Percentiles rank a stretch among this genome's conserved stretches.
Conservation (phyloP, 2,888 invertebrate genomes). For the Pyrrhia umbra region DNA sequence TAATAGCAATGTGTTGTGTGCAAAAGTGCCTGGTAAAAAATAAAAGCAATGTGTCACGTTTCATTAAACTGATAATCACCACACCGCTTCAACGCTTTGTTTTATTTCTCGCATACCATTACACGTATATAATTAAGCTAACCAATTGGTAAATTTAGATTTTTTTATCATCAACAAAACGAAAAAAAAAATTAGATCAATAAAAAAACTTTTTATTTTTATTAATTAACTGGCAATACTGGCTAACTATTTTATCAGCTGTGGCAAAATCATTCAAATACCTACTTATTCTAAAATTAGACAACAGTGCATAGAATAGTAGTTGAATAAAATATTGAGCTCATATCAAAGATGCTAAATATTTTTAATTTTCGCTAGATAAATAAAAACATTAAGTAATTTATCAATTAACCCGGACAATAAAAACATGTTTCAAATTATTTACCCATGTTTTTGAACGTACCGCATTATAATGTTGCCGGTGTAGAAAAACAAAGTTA, state of each 20-base stretch:
- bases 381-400: no score
- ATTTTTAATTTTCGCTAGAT: no score
- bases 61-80: conserved; percentile 38
- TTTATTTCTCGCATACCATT: conserved; percentile 45
- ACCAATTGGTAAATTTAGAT: not conserved
- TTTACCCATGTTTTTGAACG: conserved; percentile 37
- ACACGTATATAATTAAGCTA: not conserved
- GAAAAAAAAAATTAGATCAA: not conserved
- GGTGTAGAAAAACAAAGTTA: conserved; percentile 8
- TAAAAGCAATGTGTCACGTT: conserved; percentile 45
- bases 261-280: conserved; percentile 32
- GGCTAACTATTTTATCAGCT: conserved; percentile 9
- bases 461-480: conserved; percentile 31
- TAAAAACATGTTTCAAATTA: not conserved
- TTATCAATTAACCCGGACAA: not conserved
- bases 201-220: not conserved
- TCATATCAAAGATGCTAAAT: not conserved
- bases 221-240: conserved; percentile 22
- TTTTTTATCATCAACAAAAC: not conserved
- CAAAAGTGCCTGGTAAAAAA: conserved; percentile 50
- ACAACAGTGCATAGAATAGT: not conserved
- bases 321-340: not conserved
- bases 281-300: not conserved
- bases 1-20: conserved; percentile 7
- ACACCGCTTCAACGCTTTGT: conserved; percentile 47